These are phyloP conservation scores for Rhingia campestris DNA, from an alignment of 2,888 invertebrate species.

Conservation along the genomic window DNA sequence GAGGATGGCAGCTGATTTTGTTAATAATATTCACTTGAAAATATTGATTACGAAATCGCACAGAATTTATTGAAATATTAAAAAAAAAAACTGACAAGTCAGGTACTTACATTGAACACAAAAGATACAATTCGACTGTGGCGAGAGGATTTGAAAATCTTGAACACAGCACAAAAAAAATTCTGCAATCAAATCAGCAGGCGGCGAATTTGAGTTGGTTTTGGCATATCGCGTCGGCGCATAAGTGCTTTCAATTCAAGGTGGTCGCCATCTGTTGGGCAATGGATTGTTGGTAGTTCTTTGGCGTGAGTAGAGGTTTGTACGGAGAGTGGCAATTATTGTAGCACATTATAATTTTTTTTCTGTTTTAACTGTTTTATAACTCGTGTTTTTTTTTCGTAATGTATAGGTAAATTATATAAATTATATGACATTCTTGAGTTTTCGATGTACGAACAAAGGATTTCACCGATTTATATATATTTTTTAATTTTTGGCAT, in stretches of 20 bases:
- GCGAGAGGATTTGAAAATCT: constrained; percentile 59
- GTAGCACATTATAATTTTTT: constrained; percentile 41
- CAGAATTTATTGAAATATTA: constrained; percentile 47
- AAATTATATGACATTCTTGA: too few species aligned
- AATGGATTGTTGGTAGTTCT: constrained; percentile 1
- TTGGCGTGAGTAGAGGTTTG: too few species aligned
- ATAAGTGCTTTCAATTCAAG: constrained; percentile 12
- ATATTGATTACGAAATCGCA: constrained; percentile 43
- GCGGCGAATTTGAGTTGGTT: constrained; percentile 51
- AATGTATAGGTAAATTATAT: too few species aligned
- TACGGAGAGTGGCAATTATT: background rate
- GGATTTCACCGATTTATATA: too few species aligned
- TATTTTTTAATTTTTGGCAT: too few species aligned
- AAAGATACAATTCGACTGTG: constrained; percentile 69
- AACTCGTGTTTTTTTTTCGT: too few species aligned
- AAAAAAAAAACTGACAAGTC: constrained; percentile 4
- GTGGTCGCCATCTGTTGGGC: constrained; percentile 18
- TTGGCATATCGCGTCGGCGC: constrained; percentile 12
- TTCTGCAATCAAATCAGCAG: constrained; percentile 28
- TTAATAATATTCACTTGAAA: constrained; percentile 20
- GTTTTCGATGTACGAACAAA: too few species aligned
- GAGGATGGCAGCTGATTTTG: constrained; percentile 4
- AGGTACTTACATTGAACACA: constrained; percentile 69
- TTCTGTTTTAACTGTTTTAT: too few species aligned
- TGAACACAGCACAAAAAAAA: constrained; percentile 39